Conservation (phyloP, 2,888 invertebrate genomes). For the Agonopterix heracliana region DNA sequence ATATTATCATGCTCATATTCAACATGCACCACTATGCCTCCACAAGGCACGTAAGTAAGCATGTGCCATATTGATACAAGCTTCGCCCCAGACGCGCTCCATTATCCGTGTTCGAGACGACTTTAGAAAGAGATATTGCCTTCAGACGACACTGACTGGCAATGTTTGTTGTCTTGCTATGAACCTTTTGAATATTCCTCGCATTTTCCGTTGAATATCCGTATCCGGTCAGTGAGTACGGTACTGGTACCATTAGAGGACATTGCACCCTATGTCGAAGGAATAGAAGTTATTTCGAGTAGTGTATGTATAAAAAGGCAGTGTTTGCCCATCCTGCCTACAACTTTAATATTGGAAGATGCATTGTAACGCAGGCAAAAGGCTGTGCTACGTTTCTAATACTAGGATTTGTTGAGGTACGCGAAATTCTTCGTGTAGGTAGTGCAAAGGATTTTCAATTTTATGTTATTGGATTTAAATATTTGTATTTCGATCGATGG, state of each 20-base stretch:
- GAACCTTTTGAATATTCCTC: not conserved
- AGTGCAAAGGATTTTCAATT: no score
- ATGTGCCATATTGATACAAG: not conserved
- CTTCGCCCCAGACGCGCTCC: not conserved
- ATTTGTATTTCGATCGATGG: no score
- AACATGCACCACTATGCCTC: not conserved
- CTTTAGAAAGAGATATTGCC: constrained; percentile 1
- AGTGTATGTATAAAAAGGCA: not conserved
- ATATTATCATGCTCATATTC: no score
- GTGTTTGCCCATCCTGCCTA: not conserved
- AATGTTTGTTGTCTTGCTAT: not conserved
- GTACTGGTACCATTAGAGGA: not conserved
- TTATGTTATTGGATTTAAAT: no score
- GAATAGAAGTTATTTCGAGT: no score
- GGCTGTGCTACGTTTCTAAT: not conserved
- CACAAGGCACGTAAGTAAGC: not conserved
- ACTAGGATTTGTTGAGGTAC: no score
- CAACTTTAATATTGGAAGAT: constrained; percentile 2
- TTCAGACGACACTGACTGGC: not conserved
- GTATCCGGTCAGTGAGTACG: not conserved
- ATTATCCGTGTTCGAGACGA: constrained; percentile 1
- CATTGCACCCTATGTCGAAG: no score
- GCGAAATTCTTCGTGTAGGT: no score
- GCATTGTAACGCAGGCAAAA: constrained; percentile 1
- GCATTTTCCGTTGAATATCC: no score